These are phyloP conservation scores for Coregonus clupeaformis DNA, from an alignment of 2,113 vertebrate genomes.

Conservation along the genomic window DNA sequence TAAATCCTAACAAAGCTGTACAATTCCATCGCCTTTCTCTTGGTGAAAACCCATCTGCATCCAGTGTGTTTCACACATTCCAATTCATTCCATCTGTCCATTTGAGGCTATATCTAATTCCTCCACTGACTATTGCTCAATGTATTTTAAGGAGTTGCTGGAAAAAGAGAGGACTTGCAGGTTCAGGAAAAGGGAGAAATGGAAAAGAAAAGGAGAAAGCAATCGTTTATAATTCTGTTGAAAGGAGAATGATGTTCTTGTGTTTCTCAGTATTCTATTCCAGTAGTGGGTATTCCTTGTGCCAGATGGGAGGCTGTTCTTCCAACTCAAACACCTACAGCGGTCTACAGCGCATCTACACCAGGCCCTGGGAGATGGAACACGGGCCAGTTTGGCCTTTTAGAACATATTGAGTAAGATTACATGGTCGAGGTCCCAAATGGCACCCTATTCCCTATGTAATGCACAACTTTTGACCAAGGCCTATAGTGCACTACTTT, in stretches of 20 bases:
- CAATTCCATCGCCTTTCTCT: slow-evolving; percentile 26
- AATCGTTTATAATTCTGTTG: slow-evolving; percentile 48
- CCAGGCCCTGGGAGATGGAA: background rate
- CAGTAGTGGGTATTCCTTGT: slow-evolving; percentile 38
- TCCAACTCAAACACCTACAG: slow-evolving; percentile 66
- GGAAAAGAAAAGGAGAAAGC: slow-evolving; percentile 26
- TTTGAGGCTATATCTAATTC: slow-evolving; percentile 62
- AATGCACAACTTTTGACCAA: too few relatives aligned
- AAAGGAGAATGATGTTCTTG: slow-evolving; percentile 49
- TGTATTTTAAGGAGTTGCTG: slow-evolving; percentile 26
- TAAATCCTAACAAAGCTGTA: slow-evolving; percentile 11
- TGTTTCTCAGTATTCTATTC: slow-evolving; percentile 58
- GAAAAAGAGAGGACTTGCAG: slow-evolving; percentile 58
- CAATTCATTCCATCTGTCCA: slow-evolving; percentile 41
- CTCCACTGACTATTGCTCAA: slow-evolving; percentile 61
- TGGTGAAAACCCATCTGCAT: slow-evolving; percentile 30
- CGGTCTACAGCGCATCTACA: slow-evolving; percentile 25
- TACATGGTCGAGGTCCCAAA: too few relatives aligned
- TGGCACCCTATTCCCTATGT: too few relatives aligned
- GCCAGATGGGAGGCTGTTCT: slow-evolving; percentile 60
- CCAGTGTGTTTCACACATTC: slow-evolving; percentile 54
- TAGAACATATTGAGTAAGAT: too few relatives aligned
- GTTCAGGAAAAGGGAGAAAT: slow-evolving; percentile 32
- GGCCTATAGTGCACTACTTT: too few relatives aligned
- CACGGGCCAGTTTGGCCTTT: background rate